Evolutionary conservation across 2,888 invertebrate genomes (phyloP), one percentile per base, ranked within the genome.

Genomic region (Anodontia alba): DNA sequence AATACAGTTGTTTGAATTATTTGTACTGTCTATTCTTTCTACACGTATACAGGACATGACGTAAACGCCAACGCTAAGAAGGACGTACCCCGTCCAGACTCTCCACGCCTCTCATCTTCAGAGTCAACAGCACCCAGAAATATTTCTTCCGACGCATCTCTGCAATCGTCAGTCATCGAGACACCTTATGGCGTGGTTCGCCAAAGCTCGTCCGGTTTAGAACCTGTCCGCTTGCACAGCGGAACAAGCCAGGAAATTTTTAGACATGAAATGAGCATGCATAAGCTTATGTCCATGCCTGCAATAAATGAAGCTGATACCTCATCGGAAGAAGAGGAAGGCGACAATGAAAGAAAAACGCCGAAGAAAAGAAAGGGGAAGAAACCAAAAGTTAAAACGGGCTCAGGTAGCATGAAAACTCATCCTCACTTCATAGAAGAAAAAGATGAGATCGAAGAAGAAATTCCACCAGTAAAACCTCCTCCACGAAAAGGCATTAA

Each of bases 171-270:
- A 1, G 78, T 80, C 12, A 62, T 85, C 31, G 85, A 85, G 43
- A 85, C 85, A 23, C 85, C 85, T 29, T 72, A 67, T 46, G 85
- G 85, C 26, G 71, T 82, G 20, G 73, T 85, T 49, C 78, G 78
- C 26, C 76, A 78, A 38, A 73, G 42, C 38, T 82, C 85, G 31
- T 80, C 76, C 20, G 54, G 38, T 42, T 36, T 80, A 23, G 85
- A 85, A 23, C 70, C 80, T 36, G 78, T 68, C 71, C 68, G 75
- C 57, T 71, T 76, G 42, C 75, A 72, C 54, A 76, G 81, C 49
- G 81, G 57, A 26, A 73, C 76, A 1, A 80, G 80, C 31, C 73
- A 72, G 2, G 84, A 84, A 10, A 79, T 77, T 33, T 77, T 80
- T 51, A 70, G 73, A 31, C 71, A 76, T 10, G 81, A 81, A 49